Percentiles rank a stretch among this genome's conserved stretches.
phyloP scores from a whole-genome alignment of 1,140 invertebrate genomes.

The Cydia splendana region DNA sequence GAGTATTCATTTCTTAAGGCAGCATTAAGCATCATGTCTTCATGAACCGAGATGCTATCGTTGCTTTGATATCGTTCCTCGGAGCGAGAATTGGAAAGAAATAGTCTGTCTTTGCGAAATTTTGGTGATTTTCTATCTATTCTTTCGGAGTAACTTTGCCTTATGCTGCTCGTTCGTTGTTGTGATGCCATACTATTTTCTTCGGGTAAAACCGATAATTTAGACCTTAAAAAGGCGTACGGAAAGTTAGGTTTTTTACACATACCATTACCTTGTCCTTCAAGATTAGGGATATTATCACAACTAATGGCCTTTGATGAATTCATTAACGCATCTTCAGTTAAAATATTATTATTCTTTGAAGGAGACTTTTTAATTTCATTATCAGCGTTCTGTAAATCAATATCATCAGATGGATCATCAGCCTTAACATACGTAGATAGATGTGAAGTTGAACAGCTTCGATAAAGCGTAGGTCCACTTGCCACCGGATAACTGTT shows the following conservation, averaged over 20 bases:
- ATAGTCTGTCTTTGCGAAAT: conserved; percentile 70
- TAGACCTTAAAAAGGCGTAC: conserved; percentile 88
- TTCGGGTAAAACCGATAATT: conserved; percentile 87
- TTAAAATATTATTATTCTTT: conserved; percentile 55
- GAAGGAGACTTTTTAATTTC: conserved; percentile 66
- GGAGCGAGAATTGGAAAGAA: conserved; percentile 63
- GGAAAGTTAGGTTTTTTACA: conserved; percentile 85
- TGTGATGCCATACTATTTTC: conserved; percentile 82
- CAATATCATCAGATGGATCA: conserved; percentile 88
- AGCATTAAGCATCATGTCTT: conserved; percentile 65
- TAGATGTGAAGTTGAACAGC: conserved; percentile 87
- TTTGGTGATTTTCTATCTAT: conserved; percentile 75
- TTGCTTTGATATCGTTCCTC: conserved; percentile 77
- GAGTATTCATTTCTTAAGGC: conserved; percentile 62
- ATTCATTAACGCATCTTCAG: conserved; percentile 69
- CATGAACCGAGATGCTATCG: conserved; percentile 74
- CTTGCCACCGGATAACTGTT: conserved; percentile 74
- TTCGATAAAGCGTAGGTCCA: conserved; percentile 83
- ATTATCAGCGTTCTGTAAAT: conserved; percentile 80
- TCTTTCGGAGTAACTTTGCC: conserved; percentile 78
- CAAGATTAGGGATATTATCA: conserved; percentile 82
- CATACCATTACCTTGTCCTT: conserved; percentile 66
- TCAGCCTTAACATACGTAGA: conserved; percentile 89
- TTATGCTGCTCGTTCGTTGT: conserved; percentile 66
- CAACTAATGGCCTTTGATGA: conserved; percentile 83